Conservation (phyloP, 2,113 vertebrate genomes). For the Halcyon malimbica region DNA sequence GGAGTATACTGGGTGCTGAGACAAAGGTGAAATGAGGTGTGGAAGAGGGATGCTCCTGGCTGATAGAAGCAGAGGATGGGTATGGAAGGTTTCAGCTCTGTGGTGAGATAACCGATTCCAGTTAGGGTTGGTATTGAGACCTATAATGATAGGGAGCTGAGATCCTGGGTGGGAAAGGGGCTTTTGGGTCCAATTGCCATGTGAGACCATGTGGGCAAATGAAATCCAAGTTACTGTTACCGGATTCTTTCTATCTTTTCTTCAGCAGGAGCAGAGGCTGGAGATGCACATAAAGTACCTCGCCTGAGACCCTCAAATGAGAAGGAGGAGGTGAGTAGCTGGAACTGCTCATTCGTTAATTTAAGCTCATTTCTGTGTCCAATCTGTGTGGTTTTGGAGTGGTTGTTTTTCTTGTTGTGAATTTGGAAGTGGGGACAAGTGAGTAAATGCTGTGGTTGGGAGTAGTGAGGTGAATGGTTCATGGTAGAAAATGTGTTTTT, state of each 20-base stretch:
- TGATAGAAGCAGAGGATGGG: neutral
- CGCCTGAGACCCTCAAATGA: rapidly evolving
- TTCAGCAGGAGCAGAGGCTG: neutral
- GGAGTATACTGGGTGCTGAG: neutral
- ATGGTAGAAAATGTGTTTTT: rapidly evolving
- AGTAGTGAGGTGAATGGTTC: rapidly evolving
- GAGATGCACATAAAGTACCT: neutral
- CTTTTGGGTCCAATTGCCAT: rapidly evolving
- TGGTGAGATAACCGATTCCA: neutral
- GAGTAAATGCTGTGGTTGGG: neutral
- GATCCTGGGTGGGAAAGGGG: rapidly evolving
- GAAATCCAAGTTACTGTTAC: neutral
- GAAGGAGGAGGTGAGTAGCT: neutral
- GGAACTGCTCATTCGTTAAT: neutral
- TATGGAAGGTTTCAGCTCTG: neutral
- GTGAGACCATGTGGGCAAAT: rapidly evolving
- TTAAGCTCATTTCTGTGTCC: neutral
- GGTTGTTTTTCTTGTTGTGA: neutral
- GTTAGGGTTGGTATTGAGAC: rapidly evolving
- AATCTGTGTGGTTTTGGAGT: neutral
- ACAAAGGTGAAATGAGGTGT: neutral
- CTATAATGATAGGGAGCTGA: neutral
- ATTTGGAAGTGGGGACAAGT: neutral
- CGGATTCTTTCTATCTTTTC: rapidly evolving
- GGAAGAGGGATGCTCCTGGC: rapidly evolving